Percentiles rank a stretch among this genome's conserved stretches.
Evolutionary conservation across 2,113 vertebrate genomes (phyloP).

Genomic region (Dolichotis patagonum): DNA sequence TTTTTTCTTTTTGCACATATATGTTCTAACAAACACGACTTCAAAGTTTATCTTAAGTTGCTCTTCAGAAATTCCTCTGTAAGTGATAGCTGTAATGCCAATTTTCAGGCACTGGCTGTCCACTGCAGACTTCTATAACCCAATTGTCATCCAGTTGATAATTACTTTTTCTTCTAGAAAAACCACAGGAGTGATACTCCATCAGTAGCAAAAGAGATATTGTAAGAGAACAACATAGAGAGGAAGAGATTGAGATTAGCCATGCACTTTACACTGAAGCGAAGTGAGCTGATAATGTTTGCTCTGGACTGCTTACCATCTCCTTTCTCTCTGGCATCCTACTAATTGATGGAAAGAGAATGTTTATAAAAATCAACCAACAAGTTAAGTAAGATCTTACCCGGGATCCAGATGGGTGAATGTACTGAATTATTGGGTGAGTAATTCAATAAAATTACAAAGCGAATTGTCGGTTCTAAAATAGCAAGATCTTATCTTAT

Average conservation of each 20-base stretch:
- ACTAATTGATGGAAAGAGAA: not conserved
- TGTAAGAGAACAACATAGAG: not conserved
- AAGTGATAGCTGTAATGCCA: conserved; percentile 55
- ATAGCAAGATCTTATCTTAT: not conserved
- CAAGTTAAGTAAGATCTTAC: not conserved
- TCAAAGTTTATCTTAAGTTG: not conserved
- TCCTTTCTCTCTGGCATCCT: not conserved
- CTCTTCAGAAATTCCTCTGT: not conserved
- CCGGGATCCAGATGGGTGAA: not conserved
- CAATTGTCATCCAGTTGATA: conserved; percentile 65
- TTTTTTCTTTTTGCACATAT: not conserved
- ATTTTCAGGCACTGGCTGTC: conserved; percentile 35
- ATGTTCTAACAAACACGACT: not conserved
- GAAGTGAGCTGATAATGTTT: not conserved
- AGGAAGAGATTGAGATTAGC: not conserved
- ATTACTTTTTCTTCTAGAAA: conserved; percentile 67
- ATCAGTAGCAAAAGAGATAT: conserved; percentile 10
- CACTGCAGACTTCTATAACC: conserved; percentile 37
- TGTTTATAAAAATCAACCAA: not conserved
- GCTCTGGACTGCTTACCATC: not conserved
- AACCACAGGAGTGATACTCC: not conserved
- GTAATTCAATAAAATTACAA: not conserved
- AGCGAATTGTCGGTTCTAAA: not conserved
- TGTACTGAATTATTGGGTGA: not conserved
- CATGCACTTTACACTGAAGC: not conserved